phyloP scores from a whole-genome alignment of 2,113 vertebrate species.

The Vidua macroura region DNA sequence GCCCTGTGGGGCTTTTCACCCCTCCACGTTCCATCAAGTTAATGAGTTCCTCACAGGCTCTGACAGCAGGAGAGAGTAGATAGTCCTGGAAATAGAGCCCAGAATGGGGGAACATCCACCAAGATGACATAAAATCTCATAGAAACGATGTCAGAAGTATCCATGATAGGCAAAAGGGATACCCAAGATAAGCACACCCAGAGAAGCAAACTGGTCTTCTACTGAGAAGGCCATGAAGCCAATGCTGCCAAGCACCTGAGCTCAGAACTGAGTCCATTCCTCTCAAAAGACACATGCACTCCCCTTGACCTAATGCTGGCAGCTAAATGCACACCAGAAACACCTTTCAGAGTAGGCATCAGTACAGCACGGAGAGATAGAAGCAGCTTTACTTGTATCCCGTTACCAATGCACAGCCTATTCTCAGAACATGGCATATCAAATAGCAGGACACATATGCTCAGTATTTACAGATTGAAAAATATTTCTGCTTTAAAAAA shows the following conservation, averaged over 20 bases:
- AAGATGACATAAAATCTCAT: not conserved
- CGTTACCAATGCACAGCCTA: not conserved
- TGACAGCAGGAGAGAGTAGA: not conserved
- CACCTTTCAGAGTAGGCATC: not conserved
- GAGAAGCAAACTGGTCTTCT: not conserved
- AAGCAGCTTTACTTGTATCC: not conserved
- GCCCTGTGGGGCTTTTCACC: not conserved
- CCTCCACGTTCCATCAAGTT: not conserved
- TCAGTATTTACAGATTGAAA: not conserved
- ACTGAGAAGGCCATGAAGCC: not conserved
- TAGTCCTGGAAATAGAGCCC: not conserved
- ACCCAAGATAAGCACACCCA: not conserved
- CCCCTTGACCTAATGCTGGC: not conserved
- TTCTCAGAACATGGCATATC: not conserved
- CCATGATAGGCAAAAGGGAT: not conserved
- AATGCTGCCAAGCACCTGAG: not conserved
- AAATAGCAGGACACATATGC: not conserved
- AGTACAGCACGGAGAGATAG: not conserved
- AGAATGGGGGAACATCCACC: not conserved
- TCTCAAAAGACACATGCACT: not conserved
- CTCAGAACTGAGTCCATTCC: not conserved
- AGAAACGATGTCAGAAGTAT: not conserved
- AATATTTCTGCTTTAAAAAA: not conserved
- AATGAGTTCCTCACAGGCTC: not conserved
- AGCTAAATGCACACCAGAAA: not conserved